phyloP scores from a whole-genome alignment of 1,140 invertebrate species.

The Apocrypta bakeri region DNA sequence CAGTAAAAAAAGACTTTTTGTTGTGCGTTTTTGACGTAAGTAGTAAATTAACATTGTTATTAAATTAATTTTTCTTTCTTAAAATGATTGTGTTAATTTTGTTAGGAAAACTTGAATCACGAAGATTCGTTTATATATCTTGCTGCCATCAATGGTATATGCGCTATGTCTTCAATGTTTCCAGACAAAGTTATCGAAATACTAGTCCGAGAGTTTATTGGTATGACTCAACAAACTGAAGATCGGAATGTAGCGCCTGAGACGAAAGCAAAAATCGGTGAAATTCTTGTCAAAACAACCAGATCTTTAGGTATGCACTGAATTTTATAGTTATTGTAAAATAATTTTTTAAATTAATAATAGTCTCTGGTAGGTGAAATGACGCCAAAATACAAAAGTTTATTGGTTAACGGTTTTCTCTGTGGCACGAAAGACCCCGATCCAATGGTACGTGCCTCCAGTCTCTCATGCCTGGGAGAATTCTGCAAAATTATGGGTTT shows the following conservation, averaged over 20 bases:
- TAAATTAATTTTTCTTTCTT: conserved; percentile 46
- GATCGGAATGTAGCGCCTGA: conserved; percentile 75
- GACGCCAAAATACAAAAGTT: conserved; percentile 81
- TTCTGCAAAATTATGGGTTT: conserved; percentile 85
- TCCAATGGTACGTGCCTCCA: conserved; percentile 85
- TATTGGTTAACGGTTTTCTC: conserved; percentile 84
- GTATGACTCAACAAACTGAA: conserved; percentile 65
- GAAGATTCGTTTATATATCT: conserved; percentile 91
- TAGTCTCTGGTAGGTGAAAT: conserved; percentile 79
- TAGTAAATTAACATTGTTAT: conserved; percentile 49
- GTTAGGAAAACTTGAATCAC: conserved; percentile 84
- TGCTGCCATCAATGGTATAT: conserved; percentile 84
- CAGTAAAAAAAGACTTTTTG: conserved; percentile 80
- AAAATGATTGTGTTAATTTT: conserved; percentile 61
- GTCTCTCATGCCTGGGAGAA: conserved; percentile 90
- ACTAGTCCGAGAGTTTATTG: conserved; percentile 78
- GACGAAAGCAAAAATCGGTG: conserved; percentile 86
- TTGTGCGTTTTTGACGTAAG: conserved; percentile 82
- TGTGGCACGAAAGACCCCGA: conserved; percentile 81
- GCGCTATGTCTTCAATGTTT: conserved; percentile 78
- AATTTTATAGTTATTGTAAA: conserved; percentile 19
- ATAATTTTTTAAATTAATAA: conserved; percentile 29
- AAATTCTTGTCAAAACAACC: conserved; percentile 85
- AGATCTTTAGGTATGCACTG: conserved; percentile 79
- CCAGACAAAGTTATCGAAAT: conserved; percentile 81